Conservation (phyloP, 2,113 vertebrate species). For the Clupea harengus region DNA sequence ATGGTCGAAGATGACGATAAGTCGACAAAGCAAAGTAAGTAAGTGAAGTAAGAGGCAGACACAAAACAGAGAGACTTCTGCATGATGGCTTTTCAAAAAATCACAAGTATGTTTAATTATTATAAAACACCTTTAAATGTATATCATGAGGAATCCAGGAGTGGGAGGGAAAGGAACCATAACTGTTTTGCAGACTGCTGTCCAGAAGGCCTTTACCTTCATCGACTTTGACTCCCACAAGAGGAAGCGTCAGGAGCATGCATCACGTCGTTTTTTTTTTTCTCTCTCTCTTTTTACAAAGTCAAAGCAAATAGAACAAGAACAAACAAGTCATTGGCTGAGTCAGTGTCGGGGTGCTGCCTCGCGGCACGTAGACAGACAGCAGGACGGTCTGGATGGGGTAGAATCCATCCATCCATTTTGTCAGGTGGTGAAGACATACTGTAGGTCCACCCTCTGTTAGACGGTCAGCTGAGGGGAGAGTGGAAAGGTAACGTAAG, state of each 20-base stretch:
- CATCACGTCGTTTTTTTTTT: conserved; percentile 58
- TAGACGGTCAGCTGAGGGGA: conserved; percentile 77
- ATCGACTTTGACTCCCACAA: conserved; percentile 61
- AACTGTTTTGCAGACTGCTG: conserved; percentile 56
- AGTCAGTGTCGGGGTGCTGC: conserved; percentile 60
- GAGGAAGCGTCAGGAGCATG: conserved; percentile 73
- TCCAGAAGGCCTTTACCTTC: conserved; percentile 50
- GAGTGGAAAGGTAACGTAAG: conserved; percentile 73
- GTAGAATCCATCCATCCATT: conserved; percentile 72
- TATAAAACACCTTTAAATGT: conserved; percentile 76
- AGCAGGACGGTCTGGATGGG: conserved; percentile 64
- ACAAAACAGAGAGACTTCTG: conserved; percentile 15
- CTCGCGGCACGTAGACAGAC: conserved; percentile 64
- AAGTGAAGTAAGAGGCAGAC: not conserved
- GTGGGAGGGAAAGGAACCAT: conserved; percentile 47
- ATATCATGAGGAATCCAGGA: conserved; percentile 63
- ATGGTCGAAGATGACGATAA: conserved; percentile 26
- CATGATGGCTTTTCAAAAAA: conserved; percentile 69
- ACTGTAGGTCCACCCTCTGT: conserved; percentile 53
- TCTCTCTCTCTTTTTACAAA: conserved; percentile 25
- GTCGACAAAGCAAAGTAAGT: conserved; percentile 10
- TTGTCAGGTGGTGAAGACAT: conserved; percentile 64
- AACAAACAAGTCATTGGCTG: conserved; percentile 54
- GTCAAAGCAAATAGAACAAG: conserved; percentile 49
- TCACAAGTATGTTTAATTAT: conserved; percentile 75